These are phyloP conservation scores for Lamellibrachia luymesi DNA, from an alignment of 1,140 invertebrate species.

Conservation along the genomic window DNA sequence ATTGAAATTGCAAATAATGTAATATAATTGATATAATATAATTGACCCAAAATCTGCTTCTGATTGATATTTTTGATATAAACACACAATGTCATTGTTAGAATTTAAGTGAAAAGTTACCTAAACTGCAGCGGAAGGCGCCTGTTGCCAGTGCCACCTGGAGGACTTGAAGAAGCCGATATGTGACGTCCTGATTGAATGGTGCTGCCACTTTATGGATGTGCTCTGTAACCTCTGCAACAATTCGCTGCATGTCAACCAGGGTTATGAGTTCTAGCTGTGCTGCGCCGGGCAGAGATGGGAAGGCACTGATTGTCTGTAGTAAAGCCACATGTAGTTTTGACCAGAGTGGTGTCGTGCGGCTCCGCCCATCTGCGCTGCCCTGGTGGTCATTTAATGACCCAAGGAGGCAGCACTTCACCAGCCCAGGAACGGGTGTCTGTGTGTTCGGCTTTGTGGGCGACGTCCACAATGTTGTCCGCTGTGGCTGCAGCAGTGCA, in stretches of 20 bases:
- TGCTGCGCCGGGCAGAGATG: conserved; percentile 17
- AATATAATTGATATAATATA: no score
- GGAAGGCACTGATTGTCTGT: conserved; percentile 16
- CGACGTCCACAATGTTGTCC: conserved; percentile 23
- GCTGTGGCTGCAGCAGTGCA: conserved; percentile 16
- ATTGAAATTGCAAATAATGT: no score
- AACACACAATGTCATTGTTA: no score
- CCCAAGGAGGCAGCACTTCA: conserved; percentile 16
- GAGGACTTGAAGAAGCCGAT: conserved; percentile 22
- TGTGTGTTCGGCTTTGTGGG: conserved; percentile 28
- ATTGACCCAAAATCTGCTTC: no score
- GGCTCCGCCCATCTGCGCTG: neutral
- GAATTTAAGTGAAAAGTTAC: neutral
- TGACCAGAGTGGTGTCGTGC: conserved; percentile 17
- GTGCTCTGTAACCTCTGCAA: neutral
- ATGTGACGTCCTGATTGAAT: neutral
- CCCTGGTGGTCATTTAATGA: neutral
- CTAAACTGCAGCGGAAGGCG: conserved; percentile 23
- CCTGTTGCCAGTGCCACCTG: conserved; percentile 23
- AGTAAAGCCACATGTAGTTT: conserved; percentile 18
- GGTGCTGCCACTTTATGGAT: neutral
- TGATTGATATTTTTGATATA: no score
- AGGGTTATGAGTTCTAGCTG: conserved; percentile 26
- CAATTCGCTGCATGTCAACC: conserved; percentile 24
- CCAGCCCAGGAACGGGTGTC: conserved; percentile 23